A percentile compares a stretch with the other conserved stretches of the same genome.
Evolutionary conservation across 2,888 invertebrate genomes (phyloP).

Genomic region (Epsilonema sp.): DNA sequence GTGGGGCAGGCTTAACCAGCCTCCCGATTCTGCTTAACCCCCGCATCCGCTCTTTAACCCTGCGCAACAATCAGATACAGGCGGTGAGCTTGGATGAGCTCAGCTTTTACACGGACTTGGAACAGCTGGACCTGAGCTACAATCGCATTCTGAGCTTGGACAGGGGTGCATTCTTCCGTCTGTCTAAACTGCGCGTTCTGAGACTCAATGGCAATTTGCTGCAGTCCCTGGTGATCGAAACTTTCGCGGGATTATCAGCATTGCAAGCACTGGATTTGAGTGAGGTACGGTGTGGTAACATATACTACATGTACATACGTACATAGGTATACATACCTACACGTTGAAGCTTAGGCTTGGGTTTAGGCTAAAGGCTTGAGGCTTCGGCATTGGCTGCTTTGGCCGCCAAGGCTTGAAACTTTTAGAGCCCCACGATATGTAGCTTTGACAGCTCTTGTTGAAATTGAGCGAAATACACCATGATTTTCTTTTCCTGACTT

Average conservation of each 20-base stretch:
- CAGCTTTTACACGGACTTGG: conserved; percentile 7
- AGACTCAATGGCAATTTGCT: conserved; percentile 8
- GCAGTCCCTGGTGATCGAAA: conserved; percentile 4
- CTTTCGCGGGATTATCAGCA: conserved; percentile 4
- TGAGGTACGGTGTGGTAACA: too few relatives aligned
- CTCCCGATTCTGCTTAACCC: conserved; percentile 12
- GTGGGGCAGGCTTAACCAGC: conserved; percentile 4
- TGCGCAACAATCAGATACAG: conserved; percentile 9
- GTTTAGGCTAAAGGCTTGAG: too few relatives aligned
- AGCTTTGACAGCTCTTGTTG: too few relatives aligned
- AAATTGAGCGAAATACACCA: too few relatives aligned
- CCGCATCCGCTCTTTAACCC: conserved; percentile 4
- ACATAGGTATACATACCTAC: too few relatives aligned
- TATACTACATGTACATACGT: too few relatives aligned
- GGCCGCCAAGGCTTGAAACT: too few relatives aligned
- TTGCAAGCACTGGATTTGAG: conserved; percentile 7
- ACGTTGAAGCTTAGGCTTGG: too few relatives aligned
- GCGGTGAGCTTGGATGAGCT: conserved; percentile 7
- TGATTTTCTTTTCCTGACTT: too few relatives aligned
- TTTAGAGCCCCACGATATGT: too few relatives aligned
- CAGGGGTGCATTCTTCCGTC: conserved; percentile 8
- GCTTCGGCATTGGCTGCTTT: too few relatives aligned
- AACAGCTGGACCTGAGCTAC: conserved; percentile 8
- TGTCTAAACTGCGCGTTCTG: conserved; percentile 7
- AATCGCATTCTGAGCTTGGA: conserved; percentile 8